Base-by-base conservation (phyloP, 2,113 vertebrate species). In the Alethe castanea region DNA sequence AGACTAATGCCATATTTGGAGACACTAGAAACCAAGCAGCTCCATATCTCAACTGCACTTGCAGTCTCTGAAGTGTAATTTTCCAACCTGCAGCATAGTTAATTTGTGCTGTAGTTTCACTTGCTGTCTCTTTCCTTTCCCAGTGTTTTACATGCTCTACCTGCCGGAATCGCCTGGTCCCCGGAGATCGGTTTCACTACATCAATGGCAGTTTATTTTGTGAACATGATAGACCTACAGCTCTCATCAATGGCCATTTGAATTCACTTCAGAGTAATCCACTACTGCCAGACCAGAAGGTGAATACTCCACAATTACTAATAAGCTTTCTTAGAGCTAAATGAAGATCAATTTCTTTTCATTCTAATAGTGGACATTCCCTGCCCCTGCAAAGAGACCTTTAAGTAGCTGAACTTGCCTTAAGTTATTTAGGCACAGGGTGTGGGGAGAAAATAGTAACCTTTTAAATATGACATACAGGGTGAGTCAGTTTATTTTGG, bases 161-260 rank as follows among this genome's bases (percentile, higher is more conserved):
- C 98, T 99, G 99, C 98, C 99, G 99, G 98, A 99, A 99, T 98
- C 99, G 99, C 96, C 98, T 99, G 94, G 99, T 99, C 98, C 99
- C 99, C 0, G 99, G 99, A 94, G 99, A 99, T 97, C 98, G 99
- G 98, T 99, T 99, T 98, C 99, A 99, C 99, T 99, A 99, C 98
- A 99, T 99, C 98, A 99, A 99, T 98, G 99, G 99, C 99, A 99
- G 98, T 98, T 99, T 99, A 98, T 99, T 99, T 98, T 99, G 99
- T 96, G 99, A 99, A 99, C 99, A 99, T 98, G 99, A 99, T 99
- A 99, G 99, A 99, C 99, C 99, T 98, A 99, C 99, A 98, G 99
- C 99, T 94, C 99, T 99, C 99, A 99, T 99, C 98, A 99, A 99
- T 97, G 99, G 99, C 97, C 99, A 99, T 98, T 99, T 99, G 99